A percentile compares a stretch with the other conserved stretches of the same genome.
Evolutionary conservation across 1,140 invertebrate species (phyloP).

Genomic region (Tribolium castaneum): DNA sequence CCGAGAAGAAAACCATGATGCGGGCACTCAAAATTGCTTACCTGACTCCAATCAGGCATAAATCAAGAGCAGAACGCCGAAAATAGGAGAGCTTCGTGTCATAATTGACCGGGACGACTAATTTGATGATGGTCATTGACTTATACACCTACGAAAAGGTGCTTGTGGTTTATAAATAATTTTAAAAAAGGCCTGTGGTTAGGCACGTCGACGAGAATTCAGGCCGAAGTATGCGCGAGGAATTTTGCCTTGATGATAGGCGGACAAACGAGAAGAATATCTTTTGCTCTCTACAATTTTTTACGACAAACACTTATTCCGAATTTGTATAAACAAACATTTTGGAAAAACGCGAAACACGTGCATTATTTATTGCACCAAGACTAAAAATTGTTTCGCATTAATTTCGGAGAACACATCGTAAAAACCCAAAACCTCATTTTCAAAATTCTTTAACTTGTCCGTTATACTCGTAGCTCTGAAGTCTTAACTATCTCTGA

Average conservation of each 20-base stretch:
- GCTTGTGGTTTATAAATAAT: background rate
- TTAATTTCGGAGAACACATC: no score
- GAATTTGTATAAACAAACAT: no score
- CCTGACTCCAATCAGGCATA: background rate
- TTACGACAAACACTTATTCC: no score
- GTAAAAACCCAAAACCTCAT: no score
- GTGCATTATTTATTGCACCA: no score
- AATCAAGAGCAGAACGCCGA: background rate
- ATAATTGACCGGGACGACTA: slow-evolving; percentile 2
- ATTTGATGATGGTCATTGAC: slow-evolving; percentile 6
- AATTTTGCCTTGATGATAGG: background rate
- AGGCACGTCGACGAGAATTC: background rate
- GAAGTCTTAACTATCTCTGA: no score
- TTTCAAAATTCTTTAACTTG: no score
- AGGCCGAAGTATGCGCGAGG: background rate
- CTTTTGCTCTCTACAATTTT: no score
- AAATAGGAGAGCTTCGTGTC: background rate
- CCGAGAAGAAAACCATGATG: slow-evolving; percentile 1
- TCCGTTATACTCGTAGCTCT: no score
- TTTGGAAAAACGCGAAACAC: no score
- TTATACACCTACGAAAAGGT: background rate
- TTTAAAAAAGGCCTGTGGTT: background rate
- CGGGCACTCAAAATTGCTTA: background rate
- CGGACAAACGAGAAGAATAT: no score
- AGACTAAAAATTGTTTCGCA: no score